Evolutionary conservation across 2,113 vertebrate species (phyloP).

Genomic region (Cinclus mexicanus): DNA sequence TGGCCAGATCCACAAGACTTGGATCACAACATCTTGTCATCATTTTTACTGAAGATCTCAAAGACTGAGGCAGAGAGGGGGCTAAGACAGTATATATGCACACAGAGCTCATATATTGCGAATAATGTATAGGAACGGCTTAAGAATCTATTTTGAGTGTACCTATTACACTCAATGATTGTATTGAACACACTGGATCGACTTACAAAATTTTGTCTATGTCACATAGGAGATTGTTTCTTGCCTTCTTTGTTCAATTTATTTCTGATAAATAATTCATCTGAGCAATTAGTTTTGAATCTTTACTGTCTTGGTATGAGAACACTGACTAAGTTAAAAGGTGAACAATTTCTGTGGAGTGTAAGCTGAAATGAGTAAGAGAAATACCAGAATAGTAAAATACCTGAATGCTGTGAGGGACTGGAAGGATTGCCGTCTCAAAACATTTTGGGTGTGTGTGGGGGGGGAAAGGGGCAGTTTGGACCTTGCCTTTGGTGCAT

Average conservation of each 20-base stretch:
- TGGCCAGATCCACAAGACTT: background rate
- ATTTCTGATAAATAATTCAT: background rate
- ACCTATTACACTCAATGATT: background rate
- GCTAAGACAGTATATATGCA: background rate
- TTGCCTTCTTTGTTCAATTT: background rate
- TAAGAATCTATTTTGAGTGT: background rate
- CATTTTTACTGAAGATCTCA: background rate
- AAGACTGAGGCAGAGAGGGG: background rate
- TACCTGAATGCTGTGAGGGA: background rate
- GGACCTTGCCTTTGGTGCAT: background rate
- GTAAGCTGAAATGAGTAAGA: background rate
- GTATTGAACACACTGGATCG: background rate
- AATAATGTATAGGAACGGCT: background rate
- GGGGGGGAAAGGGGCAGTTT: background rate
- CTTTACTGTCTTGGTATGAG: background rate
- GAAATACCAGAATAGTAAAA: background rate
- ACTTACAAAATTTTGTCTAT: background rate
- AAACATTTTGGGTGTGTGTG: accelerated
- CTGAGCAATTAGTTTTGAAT: background rate
- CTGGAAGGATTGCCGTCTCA: background rate
- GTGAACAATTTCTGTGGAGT: background rate
- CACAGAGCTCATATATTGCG: background rate
- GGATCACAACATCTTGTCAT: background rate
- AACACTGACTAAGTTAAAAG: background rate
- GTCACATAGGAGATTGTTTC: background rate